A percentile compares a stretch with the other conserved stretches of the same genome.
Conservation (phyloP, 2,797 vertebrate genomes). For the Cryptoblepharus egeriae region DNA sequence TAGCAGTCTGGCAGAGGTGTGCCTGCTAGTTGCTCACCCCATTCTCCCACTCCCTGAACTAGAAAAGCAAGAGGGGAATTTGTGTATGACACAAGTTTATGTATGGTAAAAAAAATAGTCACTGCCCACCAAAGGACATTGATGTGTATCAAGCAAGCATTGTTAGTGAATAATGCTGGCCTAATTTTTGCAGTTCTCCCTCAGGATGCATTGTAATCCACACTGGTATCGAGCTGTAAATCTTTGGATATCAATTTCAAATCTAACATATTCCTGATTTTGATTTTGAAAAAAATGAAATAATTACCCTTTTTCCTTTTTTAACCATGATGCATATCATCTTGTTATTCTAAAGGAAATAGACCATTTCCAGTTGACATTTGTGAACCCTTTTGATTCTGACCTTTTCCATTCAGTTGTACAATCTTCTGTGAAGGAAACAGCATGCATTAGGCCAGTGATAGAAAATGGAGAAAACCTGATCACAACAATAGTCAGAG, state of each 20-base stretch:
- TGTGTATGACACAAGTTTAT: too few relatives aligned
- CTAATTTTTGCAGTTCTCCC: too few relatives aligned
- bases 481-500: not conserved
- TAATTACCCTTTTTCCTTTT: constrained; percentile 28
- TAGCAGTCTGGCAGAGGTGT: too few relatives aligned
- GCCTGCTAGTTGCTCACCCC: too few relatives aligned
- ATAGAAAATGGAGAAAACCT: not conserved
- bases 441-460: not conserved
- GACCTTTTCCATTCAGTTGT: not conserved
- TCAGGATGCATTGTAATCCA: too few relatives aligned
- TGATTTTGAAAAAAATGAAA: constrained; percentile 24
- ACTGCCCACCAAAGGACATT: not conserved
- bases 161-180: not conserved
- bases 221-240: not conserved
- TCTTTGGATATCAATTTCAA: not conserved
- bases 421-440: not conserved
- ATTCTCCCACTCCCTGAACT: too few relatives aligned
- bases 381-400: not conserved
- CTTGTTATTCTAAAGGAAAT: constrained; percentile 41
- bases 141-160: not conserved
- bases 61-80: too few relatives aligned
- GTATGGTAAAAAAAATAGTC: too few relatives aligned
- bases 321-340: constrained; percentile 12
- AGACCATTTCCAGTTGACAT: constrained; percentile 31
- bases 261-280: not conserved